phyloP scores from a whole-genome alignment of 2,797 vertebrate species.

The Carapus acus region DNA sequence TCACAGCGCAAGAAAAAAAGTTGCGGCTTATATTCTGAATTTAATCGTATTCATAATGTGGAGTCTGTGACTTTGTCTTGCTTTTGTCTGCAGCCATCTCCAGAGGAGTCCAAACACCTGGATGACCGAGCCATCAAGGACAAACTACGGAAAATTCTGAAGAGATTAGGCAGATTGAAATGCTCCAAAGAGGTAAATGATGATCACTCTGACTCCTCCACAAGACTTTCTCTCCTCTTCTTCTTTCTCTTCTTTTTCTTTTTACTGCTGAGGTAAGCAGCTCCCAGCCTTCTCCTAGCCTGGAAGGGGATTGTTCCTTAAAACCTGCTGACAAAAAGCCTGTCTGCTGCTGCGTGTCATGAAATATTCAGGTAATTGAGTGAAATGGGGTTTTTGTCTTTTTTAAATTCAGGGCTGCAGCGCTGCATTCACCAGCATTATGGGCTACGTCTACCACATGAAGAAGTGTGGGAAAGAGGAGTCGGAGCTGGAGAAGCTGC shows the following conservation, averaged over 20 bases:
- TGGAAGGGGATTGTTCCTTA: background rate
- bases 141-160: slow-evolving; percentile 84
- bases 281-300: background rate
- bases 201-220: no score
- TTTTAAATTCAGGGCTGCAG: slow-evolving; percentile 75
- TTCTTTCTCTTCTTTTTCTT: no score
- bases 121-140: slow-evolving; percentile 82
- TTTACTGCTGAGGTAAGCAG: no score
- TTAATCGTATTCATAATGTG: no score
- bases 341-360: no score
- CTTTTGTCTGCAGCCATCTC: slow-evolving; percentile 69
- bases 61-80: background rate
- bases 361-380: background rate
- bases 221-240: no score
- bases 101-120: slow-evolving; percentile 75
- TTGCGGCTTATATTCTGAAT: no score
- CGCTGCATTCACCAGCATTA: slow-evolving; percentile 90
- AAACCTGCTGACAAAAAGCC: no score
- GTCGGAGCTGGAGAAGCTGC: slow-evolving; percentile 86
- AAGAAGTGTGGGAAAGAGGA: slow-evolving; percentile 91
- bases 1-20: no score
- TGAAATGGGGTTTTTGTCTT: background rate
- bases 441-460: slow-evolving; percentile 90
- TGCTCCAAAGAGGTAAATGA: slow-evolving; percentile 81
- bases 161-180: slow-evolving; percentile 86